Base-by-base conservation (phyloP, 2,888 invertebrate species). In the Synanthedon myopaeformis region DNA sequence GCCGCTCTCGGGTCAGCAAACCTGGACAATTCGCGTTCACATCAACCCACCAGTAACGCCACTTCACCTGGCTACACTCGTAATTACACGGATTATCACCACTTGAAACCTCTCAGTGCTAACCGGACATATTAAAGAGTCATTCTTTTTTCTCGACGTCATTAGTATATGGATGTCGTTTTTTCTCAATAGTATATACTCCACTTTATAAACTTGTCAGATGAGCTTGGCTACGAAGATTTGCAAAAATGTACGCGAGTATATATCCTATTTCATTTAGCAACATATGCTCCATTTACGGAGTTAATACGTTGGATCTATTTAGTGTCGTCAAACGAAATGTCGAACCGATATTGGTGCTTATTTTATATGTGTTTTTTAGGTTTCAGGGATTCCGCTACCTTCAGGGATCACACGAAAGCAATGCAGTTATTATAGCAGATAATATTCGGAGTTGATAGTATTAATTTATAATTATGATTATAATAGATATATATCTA, bases 1-100 rank as follows among this genome's bases (percentile, higher is more conserved):
- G 70, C 61, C 69, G 67, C 67, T 72, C 73, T 65, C 54, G 45
- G 67, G 70, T 70, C 66, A 64, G 58, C 55, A 57, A 59, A 66
- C 59, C 61, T 56, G 48, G 35, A 57, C 56, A 51, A 56, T 52
- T 55, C 49, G 51, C 50, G 52, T 52, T 52, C 51, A 54, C 54
- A 50, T 52, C 41, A 13, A 51, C 51, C 50, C 51, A 52, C 54
- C 28, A 19, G 8, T 13, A 12, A 52, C 23, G 51, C 48, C 41
- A 51, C 52, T 12, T 50, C 52, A 45, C n/a, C 45, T 45, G 8
- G 6, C 45, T 35, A 48, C 58, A 54, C 53, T 51, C 48, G 13
- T 10, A 55, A 51, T 52, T 54, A 41, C 23, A 52, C 54, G 35
- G 51, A 56, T 54, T 57, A 53, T 53, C 52, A 50, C 54, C 48